These are phyloP conservation scores for Bhutanitis thaidina DNA, from an alignment of 2,888 invertebrate genomes.

Conservation along the genomic window DNA sequence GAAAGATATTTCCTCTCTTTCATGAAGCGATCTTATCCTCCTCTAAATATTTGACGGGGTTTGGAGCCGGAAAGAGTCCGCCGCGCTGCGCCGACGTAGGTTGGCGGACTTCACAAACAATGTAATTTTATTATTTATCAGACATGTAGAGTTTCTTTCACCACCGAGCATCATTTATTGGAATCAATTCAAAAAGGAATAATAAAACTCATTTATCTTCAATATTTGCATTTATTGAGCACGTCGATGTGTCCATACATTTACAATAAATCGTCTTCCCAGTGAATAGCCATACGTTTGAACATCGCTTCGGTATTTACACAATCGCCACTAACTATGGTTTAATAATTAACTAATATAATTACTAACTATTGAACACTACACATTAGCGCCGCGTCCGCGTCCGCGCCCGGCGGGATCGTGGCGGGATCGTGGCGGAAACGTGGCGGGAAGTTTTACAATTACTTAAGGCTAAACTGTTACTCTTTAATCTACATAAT, in stretches of 20 bases:
- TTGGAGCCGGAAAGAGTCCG: too few species aligned
- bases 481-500: neutral
- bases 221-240: slow-evolving; percentile 13
- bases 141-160: too few species aligned
- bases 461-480: neutral
- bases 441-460: neutral
- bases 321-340: neutral
- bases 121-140: too few species aligned
- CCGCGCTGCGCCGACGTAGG: too few species aligned
- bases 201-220: neutral
- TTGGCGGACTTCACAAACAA: too few species aligned
- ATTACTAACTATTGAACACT: slow-evolving; percentile 3
- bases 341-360: neutral
- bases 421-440: neutral
- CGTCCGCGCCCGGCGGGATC: neutral
- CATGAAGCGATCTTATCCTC: too few species aligned
- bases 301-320: neutral
- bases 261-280: neutral
- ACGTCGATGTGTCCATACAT: neutral
- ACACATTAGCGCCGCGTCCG: neutral
- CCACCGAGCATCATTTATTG: too few species aligned
- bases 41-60: too few species aligned
- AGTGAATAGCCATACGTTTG: neutral
- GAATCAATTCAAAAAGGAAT: neutral
- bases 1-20: too few species aligned